Evolutionary conservation across 2,888 invertebrate genomes (phyloP).

Genomic region (Thera britannica): DNA sequence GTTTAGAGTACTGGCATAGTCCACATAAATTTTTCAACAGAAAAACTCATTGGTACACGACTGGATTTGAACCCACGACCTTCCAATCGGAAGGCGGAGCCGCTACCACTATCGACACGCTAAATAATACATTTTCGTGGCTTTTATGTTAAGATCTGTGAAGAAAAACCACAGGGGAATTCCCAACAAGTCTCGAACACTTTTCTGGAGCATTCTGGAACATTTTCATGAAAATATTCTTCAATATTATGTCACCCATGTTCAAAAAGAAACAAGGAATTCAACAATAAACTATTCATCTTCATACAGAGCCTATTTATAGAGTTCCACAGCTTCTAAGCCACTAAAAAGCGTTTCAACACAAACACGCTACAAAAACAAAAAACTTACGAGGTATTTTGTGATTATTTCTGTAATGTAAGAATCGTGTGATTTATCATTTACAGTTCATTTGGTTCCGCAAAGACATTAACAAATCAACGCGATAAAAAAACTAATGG

Average conservation of each 20-base stretch:
- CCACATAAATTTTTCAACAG: too few species aligned
- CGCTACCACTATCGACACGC: too few species aligned
- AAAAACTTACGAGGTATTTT: conserved; percentile 23
- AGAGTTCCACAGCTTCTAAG: conserved; percentile 28
- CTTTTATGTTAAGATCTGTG: too few species aligned
- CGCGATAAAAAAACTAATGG: conserved; percentile 15
- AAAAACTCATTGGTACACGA: too few species aligned
- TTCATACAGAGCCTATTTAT: conserved; percentile 21
- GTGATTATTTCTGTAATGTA: conserved; percentile 33
- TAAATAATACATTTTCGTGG: too few species aligned
- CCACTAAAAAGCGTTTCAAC: conserved; percentile 24
- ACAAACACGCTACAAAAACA: conserved; percentile 20
- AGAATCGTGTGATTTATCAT: conserved; percentile 34
- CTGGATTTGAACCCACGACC: too few species aligned
- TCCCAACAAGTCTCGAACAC: too few species aligned
- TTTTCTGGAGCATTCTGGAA: too few species aligned
- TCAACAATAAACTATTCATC: conserved; percentile 5
- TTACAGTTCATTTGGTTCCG: conserved; percentile 30
- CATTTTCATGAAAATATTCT: too few species aligned
- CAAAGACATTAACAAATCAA: conserved; percentile 10
- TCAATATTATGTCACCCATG: not conserved
- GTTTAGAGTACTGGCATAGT: too few species aligned
- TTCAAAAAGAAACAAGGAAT: conserved; percentile 5
- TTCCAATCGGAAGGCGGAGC: too few species aligned
- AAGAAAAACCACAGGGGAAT: too few species aligned